A percentile compares a stretch with the other conserved stretches of the same genome.
phyloP scores from a whole-genome alignment of 1,140 invertebrate genomes.

The Lepidurus arcticus region DNA sequence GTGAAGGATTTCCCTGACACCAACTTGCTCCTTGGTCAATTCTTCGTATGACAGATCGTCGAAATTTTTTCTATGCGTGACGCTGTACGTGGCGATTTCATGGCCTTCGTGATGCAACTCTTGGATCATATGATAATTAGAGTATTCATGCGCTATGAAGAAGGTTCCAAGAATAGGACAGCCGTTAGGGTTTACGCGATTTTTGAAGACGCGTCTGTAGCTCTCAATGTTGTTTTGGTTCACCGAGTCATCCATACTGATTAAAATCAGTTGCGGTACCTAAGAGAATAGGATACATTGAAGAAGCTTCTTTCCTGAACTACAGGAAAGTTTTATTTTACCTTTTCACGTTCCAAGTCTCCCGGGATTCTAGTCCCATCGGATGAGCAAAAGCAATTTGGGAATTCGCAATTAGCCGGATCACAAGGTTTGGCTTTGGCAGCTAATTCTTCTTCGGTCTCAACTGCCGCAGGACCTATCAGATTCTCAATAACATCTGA shows the following conservation, averaged over 20 bases:
- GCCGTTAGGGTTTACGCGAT: slow-evolving; percentile 77
- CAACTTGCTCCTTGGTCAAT: slow-evolving; percentile 89
- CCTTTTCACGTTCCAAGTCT: slow-evolving; percentile 68
- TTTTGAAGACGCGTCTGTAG: slow-evolving; percentile 77
- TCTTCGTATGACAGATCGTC: slow-evolving; percentile 84
- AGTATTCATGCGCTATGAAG: slow-evolving; percentile 91
- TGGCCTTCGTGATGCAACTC: slow-evolving; percentile 78
- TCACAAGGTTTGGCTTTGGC: slow-evolving; percentile 59
- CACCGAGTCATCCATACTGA: slow-evolving; percentile 88
- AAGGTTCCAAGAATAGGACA: slow-evolving; percentile 87
- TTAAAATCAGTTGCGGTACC: slow-evolving; percentile 87
- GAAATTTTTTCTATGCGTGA: slow-evolving; percentile 64
- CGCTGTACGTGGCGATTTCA: slow-evolving; percentile 81
- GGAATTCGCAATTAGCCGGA: slow-evolving; percentile 65
- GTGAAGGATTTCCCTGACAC: slow-evolving; percentile 78
- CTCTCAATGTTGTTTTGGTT: slow-evolving; percentile 87
- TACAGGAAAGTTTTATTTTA: slow-evolving; percentile 45
- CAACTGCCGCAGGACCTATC: slow-evolving; percentile 62
- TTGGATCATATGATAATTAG: slow-evolving; percentile 89
- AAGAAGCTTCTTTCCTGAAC: background rate
- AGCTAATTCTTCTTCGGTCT: slow-evolving; percentile 71
- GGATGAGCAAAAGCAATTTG: slow-evolving; percentile 88
- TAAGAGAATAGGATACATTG: slow-evolving; percentile 46
- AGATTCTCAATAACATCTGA: slow-evolving; percentile 30
- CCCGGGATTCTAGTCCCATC: slow-evolving; percentile 83